Percentiles rank a stretch among this genome's conserved stretches.
phyloP scores from a whole-genome alignment of 2,113 vertebrate genomes.

The Colaptes auratus region DNA sequence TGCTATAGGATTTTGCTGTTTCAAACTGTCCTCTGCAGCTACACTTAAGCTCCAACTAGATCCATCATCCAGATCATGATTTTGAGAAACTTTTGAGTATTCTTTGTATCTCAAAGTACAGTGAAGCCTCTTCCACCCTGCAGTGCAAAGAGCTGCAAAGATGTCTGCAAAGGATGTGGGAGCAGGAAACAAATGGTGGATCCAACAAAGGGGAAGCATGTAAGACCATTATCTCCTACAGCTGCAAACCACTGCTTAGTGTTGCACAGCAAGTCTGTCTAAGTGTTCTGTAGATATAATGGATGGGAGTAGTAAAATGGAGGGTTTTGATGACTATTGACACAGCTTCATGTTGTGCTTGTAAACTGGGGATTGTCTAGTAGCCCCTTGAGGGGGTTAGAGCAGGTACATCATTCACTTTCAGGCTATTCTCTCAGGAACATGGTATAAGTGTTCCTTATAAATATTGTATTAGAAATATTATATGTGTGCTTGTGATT shows the following conservation, averaged over 20 bases:
- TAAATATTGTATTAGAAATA: background rate
- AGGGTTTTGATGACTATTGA: background rate
- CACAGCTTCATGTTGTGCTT: background rate
- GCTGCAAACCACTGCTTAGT: background rate
- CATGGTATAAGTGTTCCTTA: rapidly evolving
- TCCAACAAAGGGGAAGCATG: background rate
- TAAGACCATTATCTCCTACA: background rate
- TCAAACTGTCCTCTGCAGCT: background rate
- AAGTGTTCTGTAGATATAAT: background rate
- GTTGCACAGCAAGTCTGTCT: background rate
- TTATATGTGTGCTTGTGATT: background rate
- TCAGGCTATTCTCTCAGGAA: background rate
- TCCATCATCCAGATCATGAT: background rate
- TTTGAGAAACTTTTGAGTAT: background rate
- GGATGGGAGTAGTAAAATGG: background rate
- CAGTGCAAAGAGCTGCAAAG: background rate
- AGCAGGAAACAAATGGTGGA: background rate
- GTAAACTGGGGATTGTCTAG: background rate
- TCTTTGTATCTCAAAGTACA: background rate
- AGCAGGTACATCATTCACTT: background rate
- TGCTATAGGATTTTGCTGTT: background rate
- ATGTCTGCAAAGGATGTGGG: background rate
- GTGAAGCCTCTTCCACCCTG: background rate
- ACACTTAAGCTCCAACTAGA: background rate
- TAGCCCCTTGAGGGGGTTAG: background rate